Evolutionary conservation across 2,113 vertebrate species (phyloP).

Genomic region (Chionomys nivalis): DNA sequence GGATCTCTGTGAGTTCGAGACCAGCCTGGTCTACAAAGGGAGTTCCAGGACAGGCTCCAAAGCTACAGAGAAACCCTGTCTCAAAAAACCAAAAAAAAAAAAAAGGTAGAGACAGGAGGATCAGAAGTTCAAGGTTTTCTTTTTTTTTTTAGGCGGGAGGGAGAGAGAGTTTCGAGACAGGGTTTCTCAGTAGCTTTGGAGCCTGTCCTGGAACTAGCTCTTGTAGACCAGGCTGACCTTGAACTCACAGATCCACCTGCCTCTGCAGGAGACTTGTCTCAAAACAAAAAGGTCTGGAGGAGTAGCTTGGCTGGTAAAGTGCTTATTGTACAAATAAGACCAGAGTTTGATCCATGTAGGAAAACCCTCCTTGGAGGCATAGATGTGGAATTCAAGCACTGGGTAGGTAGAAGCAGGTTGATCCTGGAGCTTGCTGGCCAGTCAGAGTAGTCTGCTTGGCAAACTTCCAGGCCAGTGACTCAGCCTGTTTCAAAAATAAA

Average conservation of each 20-base stretch:
- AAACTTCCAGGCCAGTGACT: neutral
- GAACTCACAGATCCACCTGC: too few species aligned
- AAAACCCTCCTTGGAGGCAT: neutral
- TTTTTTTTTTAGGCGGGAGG: too few species aligned
- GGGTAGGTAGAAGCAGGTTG: neutral
- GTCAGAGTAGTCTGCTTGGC: neutral
- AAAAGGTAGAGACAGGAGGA: neutral
- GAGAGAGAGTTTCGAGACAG: too few species aligned
- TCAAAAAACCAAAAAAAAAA: too few species aligned
- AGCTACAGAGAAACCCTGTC: too few species aligned
- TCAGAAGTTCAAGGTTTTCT: neutral
- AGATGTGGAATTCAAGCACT: neutral
- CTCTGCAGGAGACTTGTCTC: neutral
- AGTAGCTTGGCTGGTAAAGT: too few species aligned
- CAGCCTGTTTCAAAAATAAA: neutral
- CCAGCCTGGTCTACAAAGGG: too few species aligned
- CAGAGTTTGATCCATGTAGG: neutral
- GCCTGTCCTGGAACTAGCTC: too few species aligned
- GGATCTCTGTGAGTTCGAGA: too few species aligned
- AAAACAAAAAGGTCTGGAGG: neutral
- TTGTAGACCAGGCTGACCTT: too few species aligned
- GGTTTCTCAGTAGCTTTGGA: too few species aligned
- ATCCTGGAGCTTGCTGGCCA: neutral
- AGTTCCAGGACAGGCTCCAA: too few species aligned
- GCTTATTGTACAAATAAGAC: neutral